Percentiles rank a stretch among this genome's conserved stretches.
phyloP scores from a whole-genome alignment of 2,113 vertebrate genomes.

The Thryonomys swinderianus region DNA sequence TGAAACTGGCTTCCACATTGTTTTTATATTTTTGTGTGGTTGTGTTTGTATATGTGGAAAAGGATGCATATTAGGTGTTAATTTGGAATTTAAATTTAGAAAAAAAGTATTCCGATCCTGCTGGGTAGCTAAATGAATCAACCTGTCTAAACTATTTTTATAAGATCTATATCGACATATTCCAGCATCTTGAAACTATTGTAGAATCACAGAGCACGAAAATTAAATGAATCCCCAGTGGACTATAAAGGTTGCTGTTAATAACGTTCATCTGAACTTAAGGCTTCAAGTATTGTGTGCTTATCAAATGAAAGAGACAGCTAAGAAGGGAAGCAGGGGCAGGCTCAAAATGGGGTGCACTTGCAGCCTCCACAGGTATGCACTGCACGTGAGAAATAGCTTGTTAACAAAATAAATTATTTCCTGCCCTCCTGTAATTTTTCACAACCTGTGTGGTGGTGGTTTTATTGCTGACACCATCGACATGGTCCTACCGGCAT shows the following conservation, averaged over 20 bases:
- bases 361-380: constrained; percentile 82
- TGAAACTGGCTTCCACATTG: neutral
- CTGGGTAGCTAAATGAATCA: constrained; percentile 85
- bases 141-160: constrained; percentile 81
- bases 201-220: constrained; percentile 69
- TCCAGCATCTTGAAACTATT: constrained; percentile 84
- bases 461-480: constrained; percentile 68
- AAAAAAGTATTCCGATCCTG: constrained; percentile 80
- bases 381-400: constrained; percentile 80
- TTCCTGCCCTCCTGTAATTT: constrained; percentile 81
- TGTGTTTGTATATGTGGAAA: neutral
- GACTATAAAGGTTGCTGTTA: constrained; percentile 81
- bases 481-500: constrained; percentile 72
- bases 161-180: constrained; percentile 81
- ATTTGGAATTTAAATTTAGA: constrained; percentile 81
- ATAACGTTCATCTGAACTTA: constrained; percentile 80
- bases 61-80: constrained; percentile 36
- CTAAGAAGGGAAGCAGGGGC: constrained; percentile 7
- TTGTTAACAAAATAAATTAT: constrained; percentile 84
- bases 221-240: constrained; percentile 82
- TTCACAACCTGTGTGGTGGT: constrained; percentile 83
- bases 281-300: constrained; percentile 73
- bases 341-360: constrained; percentile 50
- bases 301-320: constrained; percentile 82
- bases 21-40: neutral